Evolutionary conservation across 2,113 vertebrate genomes (phyloP), one percentile per base, ranked within the genome.

Genomic region (Pelobates fuscus): DNA sequence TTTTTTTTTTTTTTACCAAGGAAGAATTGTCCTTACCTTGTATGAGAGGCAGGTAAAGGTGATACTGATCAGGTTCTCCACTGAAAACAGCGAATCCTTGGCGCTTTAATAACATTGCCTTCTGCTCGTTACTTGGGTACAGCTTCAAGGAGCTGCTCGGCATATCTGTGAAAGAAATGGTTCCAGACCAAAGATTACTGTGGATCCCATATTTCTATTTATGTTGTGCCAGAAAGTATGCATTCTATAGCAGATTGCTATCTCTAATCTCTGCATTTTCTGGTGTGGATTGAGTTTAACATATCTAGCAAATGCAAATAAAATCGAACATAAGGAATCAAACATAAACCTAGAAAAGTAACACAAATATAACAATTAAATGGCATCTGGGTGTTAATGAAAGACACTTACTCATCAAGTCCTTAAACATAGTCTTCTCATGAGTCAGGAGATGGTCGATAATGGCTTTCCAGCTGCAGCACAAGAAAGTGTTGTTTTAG

Each of bases 341-440:
- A 5, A 5, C 32, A 37, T 6, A 37, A 37, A 37, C 5, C 4
- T 5, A 32, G 10, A 32, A 32, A 32, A 32, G 10, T 5, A 32
- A 32, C 4, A 32, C 4, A 32, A 32, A 32, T 32, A 32, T 32
- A 32, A 32, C 10, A 32, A 32, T 32, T 37, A 37, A 6, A 37
- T 37, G 10, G 10, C 32, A 37, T 10, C 32, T 1, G 1, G 32
- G 32, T 5, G 32, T 37, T 10, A n/a, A n/a, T n/a, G n/a, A n/a
- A 4, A 4, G 4, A 32, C 81, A 94, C 97, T 95, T 83, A 99
- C 97, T 95, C 95, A 99, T 96, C 71, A 99, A 82, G 83, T 99
- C 97, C 90, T 99, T 98, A 82, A 99, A 98, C 95, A 97, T 96
- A 3, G 97, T 97, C 89, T 97, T 98, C 86, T 99, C 97, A 0